Conservation (phyloP, 2,797 vertebrate species). For the Semotilus atromaculatus region DNA sequence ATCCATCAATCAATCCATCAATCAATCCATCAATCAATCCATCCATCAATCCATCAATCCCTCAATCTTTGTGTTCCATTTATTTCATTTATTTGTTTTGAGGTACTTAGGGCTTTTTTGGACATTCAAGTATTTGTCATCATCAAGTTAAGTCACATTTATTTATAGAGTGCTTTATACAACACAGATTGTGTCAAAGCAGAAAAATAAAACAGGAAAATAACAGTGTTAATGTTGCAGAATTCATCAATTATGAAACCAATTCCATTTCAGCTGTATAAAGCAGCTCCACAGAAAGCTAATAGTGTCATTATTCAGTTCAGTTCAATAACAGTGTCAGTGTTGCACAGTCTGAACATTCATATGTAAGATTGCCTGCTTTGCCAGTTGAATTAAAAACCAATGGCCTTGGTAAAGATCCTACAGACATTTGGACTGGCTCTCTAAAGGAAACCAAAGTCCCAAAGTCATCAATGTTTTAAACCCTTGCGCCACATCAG, state of each 20-base stretch:
- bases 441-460: neutral
- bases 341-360: neutral
- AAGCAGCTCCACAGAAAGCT: neutral
- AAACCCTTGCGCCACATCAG: constrained; percentile 8
- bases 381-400: neutral
- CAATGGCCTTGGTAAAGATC: neutral
- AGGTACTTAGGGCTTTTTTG: neutral
- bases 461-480: constrained; percentile 9
- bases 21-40: too few species aligned
- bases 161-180: neutral
- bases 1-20: too few species aligned
- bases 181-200: neutral
- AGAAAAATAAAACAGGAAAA: neutral
- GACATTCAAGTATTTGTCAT: neutral
- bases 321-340: neutral
- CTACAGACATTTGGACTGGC: neutral
- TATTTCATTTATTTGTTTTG: neutral
- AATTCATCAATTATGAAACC: neutral
- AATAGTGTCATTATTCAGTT: neutral
- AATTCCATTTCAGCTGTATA: neutral
- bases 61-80: neutral
- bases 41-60: too few species aligned
- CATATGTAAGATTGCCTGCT: neutral
- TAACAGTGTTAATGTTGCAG: neutral
- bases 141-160: neutral